These are phyloP conservation scores for Odontamblyopus rebecca DNA, from an alignment of 2,797 vertebrate genomes.

Conservation along the genomic window DNA sequence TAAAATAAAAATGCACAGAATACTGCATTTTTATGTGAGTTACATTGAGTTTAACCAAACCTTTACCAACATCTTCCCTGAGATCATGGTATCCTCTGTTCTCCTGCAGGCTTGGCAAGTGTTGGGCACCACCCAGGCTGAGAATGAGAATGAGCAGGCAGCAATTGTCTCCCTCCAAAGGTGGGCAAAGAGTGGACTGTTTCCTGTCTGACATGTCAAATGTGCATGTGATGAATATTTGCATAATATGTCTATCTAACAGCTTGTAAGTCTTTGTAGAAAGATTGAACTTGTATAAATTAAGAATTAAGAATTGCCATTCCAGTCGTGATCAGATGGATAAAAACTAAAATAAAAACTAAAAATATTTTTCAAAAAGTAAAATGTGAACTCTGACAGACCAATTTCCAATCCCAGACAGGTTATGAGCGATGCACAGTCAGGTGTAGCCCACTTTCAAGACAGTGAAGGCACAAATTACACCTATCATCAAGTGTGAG, in stretches of 20 bases:
- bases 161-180: conserved; percentile 99
- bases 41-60: neutral
- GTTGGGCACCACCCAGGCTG: conserved; percentile 95
- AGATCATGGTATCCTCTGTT: conserved; percentile 37
- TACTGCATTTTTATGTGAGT: neutral
- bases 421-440: conserved; percentile 37
- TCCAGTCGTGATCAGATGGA: neutral
- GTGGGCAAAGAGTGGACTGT: conserved; percentile 69
- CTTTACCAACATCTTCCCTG: conserved; percentile 1
- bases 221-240: neutral
- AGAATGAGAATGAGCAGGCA: conserved; percentile 98
- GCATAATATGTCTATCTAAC: neutral
- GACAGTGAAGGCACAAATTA: conserved; percentile 35
- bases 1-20: neutral
- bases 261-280: neutral
- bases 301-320: neutral
- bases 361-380: neutral
- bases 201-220: neutral
- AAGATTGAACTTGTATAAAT: neutral
- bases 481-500: conserved; percentile 36
- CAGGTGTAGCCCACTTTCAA: conserved; percentile 58
- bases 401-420: conserved; percentile 24
- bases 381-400: neutral
- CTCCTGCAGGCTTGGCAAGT: conserved; percentile 93
- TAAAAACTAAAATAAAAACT: neutral